Percentiles rank a stretch among this genome's conserved stretches.
phyloP scores from a whole-genome alignment of 2,888 invertebrate species.

The Hecatera dysodea region DNA sequence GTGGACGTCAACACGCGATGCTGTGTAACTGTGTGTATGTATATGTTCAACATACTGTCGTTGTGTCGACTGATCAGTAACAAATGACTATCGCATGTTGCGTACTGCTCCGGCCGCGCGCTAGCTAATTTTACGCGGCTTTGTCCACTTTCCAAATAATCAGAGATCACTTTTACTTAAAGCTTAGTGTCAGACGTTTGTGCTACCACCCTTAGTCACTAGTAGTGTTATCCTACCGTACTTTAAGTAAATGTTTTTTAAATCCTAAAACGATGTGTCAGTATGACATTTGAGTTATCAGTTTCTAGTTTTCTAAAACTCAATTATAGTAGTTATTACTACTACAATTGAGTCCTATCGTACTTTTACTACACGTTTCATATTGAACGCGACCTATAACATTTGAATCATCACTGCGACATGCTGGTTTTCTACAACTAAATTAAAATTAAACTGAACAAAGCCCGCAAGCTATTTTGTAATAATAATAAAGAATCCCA shows the following conservation, averaged over 20 bases:
- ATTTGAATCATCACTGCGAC: too few species aligned
- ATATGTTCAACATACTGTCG: neutral
- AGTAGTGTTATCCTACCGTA: neutral
- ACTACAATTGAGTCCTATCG: too few species aligned
- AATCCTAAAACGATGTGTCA: too few species aligned
- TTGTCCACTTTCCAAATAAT: slow-evolving; percentile 66
- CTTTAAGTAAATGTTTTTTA: neutral
- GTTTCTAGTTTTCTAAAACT: too few species aligned
- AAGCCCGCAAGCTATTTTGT: neutral
- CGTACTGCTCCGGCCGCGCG: slow-evolving; percentile 12
- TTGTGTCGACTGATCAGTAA: neutral
- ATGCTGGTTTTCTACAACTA: neutral
- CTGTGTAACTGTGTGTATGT: too few species aligned
- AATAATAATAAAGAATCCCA: slow-evolving; percentile 6
- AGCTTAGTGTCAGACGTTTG: slow-evolving; percentile 42
- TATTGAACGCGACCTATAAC: neutral
- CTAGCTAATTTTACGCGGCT: slow-evolving; percentile 73
- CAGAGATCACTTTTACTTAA: slow-evolving; percentile 75
- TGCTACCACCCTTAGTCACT: neutral
- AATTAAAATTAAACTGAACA: neutral
- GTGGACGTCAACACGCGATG: neutral
- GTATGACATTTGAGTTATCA: too few species aligned
- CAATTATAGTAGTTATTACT: too few species aligned
- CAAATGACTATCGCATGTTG: neutral
- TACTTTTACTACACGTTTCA: too few species aligned